These are phyloP conservation scores for Enoplolaimus lenunculus DNA, from an alignment of 2,888 invertebrate genomes.

Conservation along the genomic window DNA sequence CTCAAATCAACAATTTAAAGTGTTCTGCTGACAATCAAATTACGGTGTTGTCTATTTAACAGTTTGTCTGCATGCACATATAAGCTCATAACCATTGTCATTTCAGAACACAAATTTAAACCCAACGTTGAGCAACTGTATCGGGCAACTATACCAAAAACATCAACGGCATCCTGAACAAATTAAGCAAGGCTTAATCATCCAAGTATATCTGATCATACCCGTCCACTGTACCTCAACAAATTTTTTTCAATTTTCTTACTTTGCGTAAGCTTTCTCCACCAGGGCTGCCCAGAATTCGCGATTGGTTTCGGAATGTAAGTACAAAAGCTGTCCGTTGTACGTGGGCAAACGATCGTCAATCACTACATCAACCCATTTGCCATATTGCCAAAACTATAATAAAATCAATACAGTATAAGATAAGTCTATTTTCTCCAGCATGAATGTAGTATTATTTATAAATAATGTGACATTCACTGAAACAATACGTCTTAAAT, in stretches of 20 bases:
- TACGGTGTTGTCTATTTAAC: too few relatives aligned
- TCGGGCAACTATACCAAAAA: too few relatives aligned
- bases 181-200: too few relatives aligned
- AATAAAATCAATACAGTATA: constrained; percentile 48
- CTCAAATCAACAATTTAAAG: constrained; percentile 49
- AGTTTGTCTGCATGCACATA: too few relatives aligned
- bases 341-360: constrained; percentile 80
- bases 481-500: too few relatives aligned
- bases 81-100: too few relatives aligned
- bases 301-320: constrained; percentile 64
- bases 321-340: constrained; percentile 65
- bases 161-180: too few relatives aligned
- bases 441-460: too few relatives aligned
- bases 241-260: constrained; percentile 26
- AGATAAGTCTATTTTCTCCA: too few relatives aligned
- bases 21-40: not conserved
- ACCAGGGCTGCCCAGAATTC: constrained; percentile 91
- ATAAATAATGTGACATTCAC: too few relatives aligned
- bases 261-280: constrained; percentile 87
- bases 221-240: not conserved
- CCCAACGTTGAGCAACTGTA: too few relatives aligned
- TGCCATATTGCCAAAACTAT: constrained; percentile 74
- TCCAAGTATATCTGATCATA: not conserved
- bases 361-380: constrained; percentile 76
- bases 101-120: too few relatives aligned